Evolutionary conservation across 2,113 vertebrate genomes (phyloP).

Genomic region (Ochotona curzoniae): DNA sequence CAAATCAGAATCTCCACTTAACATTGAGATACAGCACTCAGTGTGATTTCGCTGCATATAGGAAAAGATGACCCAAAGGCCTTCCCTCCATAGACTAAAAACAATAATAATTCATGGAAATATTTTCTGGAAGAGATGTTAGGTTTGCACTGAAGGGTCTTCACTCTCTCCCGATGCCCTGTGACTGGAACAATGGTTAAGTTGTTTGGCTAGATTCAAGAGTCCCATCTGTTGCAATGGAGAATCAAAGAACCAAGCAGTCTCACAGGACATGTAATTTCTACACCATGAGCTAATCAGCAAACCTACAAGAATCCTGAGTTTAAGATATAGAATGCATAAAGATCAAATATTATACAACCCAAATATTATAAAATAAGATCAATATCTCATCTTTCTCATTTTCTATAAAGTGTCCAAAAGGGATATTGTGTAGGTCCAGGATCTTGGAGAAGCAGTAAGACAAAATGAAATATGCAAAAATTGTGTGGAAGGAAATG

Average conservation of each 20-base stretch:
- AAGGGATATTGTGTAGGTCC: background rate
- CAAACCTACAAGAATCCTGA: background rate
- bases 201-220: background rate
- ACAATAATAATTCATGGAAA: background rate
- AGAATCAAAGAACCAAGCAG: background rate
- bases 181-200: background rate
- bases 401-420: background rate
- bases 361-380: background rate
- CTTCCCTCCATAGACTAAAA: background rate
- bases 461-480: background rate
- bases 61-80: background rate
- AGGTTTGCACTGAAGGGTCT: background rate
- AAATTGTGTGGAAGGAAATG: background rate
- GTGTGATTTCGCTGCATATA: background rate
- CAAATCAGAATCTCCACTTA: background rate
- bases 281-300: background rate
- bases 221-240: background rate
- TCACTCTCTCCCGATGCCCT: background rate
- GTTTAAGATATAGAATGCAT: background rate
- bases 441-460: background rate
- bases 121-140: constrained; percentile 26
- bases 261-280: background rate
- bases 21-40: background rate
- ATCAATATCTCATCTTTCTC: background rate
- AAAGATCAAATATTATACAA: background rate